Evolutionary conservation across 2,888 invertebrate genomes (phyloP), one percentile per base, ranked within the genome.

Genomic region (Arge pagana): DNA sequence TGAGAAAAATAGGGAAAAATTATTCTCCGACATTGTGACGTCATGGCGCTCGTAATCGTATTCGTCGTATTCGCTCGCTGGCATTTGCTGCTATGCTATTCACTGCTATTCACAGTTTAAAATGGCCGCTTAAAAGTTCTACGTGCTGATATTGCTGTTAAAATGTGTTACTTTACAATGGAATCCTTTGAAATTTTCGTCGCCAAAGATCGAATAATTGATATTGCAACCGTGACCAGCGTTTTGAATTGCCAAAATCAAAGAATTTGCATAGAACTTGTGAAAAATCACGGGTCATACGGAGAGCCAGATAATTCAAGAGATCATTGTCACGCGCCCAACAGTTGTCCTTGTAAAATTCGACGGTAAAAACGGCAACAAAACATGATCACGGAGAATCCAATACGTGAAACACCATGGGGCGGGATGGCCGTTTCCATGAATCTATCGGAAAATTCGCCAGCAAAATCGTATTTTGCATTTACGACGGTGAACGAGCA

Each of bases 51-150:
- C n/a, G n/a, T n/a, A n/a, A n/a, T n/a, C n/a, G n/a, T n/a, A n/a
- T n/a, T n/a, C n/a, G n/a, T n/a, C n/a, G n/a, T n/a, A n/a, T n/a
- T n/a, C n/a, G n/a, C n/a, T n/a, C n/a, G n/a, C n/a, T n/a, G n/a
- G n/a, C n/a, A n/a, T n/a, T n/a, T n/a, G n/a, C n/a, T n/a, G n/a
- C n/a, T n/a, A n/a, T n/a, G n/a, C n/a, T n/a, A n/a, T n/a, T n/a
- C n/a, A n/a, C n/a, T n/a, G n/a, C n/a, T n/a, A n/a, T n/a, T n/a
- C n/a, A n/a, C n/a, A n/a, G n/a, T n/a, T n/a, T n/a, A 72, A 72
- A 65, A 72, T 72, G 72, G 72, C 72, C 58, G 70, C 69, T 63
- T 72, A 52, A 69, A 61, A 62, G 61, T 61, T 55, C 39, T 58
- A 28, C 55, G 45, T 40, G 45, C 51, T 23, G 50, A 62, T 63